phyloP scores from a whole-genome alignment of 2,113 vertebrate species.

The Mobula hypostoma region DNA sequence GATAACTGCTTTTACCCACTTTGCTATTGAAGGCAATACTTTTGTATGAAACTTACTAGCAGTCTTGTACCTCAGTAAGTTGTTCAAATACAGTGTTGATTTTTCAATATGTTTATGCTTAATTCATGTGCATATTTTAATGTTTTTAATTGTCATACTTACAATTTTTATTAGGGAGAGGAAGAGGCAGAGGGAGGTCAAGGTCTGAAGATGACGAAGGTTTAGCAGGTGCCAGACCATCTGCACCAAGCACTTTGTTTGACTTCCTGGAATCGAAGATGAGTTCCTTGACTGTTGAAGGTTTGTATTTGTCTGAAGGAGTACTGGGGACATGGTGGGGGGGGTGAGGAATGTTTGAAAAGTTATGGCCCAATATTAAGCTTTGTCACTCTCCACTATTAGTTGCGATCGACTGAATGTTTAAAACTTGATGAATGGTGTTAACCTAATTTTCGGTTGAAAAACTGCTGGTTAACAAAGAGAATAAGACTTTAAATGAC shows the following conservation, averaged over 20 bases:
- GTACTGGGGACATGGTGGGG: too few species aligned
- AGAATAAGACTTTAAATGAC: background rate
- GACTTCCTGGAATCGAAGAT: constrained; percentile 95
- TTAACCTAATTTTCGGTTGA: too few species aligned
- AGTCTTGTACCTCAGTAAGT: background rate
- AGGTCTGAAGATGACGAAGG: constrained; percentile 80
- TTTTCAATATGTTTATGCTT: background rate
- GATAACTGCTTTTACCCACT: background rate
- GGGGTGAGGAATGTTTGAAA: too few species aligned
- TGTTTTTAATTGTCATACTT: background rate
- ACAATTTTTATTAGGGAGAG: constrained; percentile 60
- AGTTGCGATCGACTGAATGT: background rate
- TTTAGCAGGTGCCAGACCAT: constrained; percentile 74
- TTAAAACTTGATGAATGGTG: background rate
- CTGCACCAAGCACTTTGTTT: constrained; percentile 89
- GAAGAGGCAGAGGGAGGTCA: constrained; percentile 75
- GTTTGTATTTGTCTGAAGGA: constrained; percentile 52
- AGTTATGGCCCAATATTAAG: background rate
- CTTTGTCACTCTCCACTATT: background rate
- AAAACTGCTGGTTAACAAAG: too few species aligned
- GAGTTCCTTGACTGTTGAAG: constrained; percentile 80
- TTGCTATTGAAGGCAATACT: background rate
- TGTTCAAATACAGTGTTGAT: background rate
- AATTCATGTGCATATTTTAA: background rate
- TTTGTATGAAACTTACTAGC: background rate